phyloP scores from a whole-genome alignment of 2,113 vertebrate genomes.

The Oreocharis arfaki region DNA sequence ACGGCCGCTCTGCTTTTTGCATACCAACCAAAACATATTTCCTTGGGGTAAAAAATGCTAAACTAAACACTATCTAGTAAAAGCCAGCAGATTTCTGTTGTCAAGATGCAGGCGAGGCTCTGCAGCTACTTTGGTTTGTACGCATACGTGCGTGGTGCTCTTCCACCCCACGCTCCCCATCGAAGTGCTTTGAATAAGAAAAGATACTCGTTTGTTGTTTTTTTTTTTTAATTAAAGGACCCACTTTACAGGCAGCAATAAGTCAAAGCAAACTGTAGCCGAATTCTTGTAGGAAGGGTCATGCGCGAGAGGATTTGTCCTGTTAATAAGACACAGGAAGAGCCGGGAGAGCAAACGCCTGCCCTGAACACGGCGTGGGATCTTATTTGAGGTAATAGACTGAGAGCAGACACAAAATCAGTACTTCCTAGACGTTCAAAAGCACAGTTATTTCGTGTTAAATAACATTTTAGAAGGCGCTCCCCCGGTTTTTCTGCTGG shows the following conservation, averaged over 20 bases:
- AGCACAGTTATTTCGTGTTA: neutral
- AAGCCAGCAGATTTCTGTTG: neutral
- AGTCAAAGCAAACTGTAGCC: neutral
- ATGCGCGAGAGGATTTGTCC: neutral
- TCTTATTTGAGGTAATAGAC: neutral
- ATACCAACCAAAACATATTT: neutral
- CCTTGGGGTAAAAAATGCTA: neutral
- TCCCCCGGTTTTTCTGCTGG: neutral
- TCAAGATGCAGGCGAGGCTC: neutral
- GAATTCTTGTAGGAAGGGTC: neutral
- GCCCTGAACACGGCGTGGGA: neutral
- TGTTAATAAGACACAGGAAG: neutral
- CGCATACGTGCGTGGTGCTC: too few relatives aligned
- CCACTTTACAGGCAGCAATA: neutral
- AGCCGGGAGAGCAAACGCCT: neutral
- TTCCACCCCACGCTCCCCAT: neutral
- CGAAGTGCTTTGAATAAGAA: neutral
- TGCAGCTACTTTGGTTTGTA: neutral
- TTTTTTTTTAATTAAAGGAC: neutral
- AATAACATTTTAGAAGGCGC: neutral
- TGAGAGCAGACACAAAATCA: neutral
- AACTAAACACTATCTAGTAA: neutral
- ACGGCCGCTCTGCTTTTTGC: neutral
- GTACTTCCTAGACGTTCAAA: neutral
- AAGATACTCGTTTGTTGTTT: accelerated